A percentile compares a stretch with the other conserved stretches of the same genome.
phyloP scores from a whole-genome alignment of 2,797 vertebrate species.

The Pogonophryne albipinna region DNA sequence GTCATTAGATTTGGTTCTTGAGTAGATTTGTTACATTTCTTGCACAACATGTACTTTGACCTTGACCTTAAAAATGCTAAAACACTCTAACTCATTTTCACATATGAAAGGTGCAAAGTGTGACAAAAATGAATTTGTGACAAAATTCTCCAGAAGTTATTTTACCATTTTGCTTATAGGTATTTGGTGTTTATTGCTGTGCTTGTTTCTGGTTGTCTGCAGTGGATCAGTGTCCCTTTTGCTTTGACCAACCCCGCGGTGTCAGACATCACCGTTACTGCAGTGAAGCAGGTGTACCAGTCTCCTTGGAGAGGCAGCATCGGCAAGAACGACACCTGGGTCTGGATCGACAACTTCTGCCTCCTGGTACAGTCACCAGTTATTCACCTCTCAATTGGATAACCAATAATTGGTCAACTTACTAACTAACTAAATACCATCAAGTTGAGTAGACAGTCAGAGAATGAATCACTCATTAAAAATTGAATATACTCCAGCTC shows the following conservation, averaged over 20 bases:
- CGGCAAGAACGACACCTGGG: slow-evolving; percentile 85
- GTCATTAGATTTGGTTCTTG: background rate
- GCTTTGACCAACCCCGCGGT: slow-evolving; percentile 94
- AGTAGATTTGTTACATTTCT: background rate
- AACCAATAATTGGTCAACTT: background rate
- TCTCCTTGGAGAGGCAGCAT: slow-evolving; percentile 93
- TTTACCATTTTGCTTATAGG: background rate
- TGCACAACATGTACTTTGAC: background rate
- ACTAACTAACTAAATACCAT: background rate
- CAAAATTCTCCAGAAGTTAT: background rate
- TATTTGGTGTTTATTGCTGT: background rate
- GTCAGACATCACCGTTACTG: slow-evolving; percentile 92
- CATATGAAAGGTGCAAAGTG: too few species aligned
- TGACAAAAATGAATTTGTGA: background rate
- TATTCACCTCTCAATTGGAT: background rate
- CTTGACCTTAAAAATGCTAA: background rate
- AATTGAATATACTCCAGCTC: background rate
- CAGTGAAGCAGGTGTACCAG: slow-evolving; percentile 90
- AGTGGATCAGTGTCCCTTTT: slow-evolving; percentile 98
- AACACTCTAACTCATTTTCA: background rate
- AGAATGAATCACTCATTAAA: background rate
- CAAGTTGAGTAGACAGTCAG: background rate
- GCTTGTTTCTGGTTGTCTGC: slow-evolving; percentile 19
- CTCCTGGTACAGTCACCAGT: slow-evolving; percentile 86
- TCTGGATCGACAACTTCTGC: slow-evolving; percentile 95